A percentile compares a stretch with the other conserved stretches of the same genome.
These are phyloP conservation scores for Orthosia gracilis DNA, from an alignment of 2,888 invertebrate species.

Conservation along the genomic window DNA sequence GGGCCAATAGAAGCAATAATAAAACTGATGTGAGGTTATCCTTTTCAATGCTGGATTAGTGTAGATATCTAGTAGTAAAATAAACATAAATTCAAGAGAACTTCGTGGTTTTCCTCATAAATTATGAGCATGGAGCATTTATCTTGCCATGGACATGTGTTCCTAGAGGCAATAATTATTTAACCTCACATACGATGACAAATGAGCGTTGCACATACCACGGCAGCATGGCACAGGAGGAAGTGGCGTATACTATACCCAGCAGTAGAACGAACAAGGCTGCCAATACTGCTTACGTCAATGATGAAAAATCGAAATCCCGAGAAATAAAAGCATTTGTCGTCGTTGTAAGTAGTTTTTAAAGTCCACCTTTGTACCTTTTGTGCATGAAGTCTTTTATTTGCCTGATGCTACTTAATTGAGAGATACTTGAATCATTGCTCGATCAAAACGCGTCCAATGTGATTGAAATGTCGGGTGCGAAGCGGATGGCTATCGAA, in stretches of 20 bases:
- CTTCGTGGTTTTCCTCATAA: conserved; percentile 36
- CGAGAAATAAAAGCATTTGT: conserved; percentile 9
- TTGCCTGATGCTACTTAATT: conserved; percentile 33
- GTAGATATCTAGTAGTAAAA: conserved; percentile 1
- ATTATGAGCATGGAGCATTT: conserved; percentile 27
- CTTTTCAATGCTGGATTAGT: conserved; percentile 27
- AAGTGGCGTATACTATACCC: background rate
- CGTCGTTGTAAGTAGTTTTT: too few species aligned
- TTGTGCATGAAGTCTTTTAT: background rate
- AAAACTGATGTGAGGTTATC: conserved; percentile 2
- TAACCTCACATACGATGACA: conserved; percentile 16
- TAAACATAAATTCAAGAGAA: conserved; percentile 27
- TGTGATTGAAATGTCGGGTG: conserved; percentile 42
- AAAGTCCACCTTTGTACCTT: too few species aligned
- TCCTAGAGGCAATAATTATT: conserved; percentile 8
- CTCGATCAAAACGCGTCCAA: conserved; percentile 56
- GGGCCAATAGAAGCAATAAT: background rate
- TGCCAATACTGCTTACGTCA: background rate
- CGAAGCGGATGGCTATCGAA: conserved; percentile 32
- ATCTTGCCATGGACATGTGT: conserved; percentile 2
- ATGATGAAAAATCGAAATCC: conserved; percentile 21
- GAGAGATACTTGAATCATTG: conserved; percentile 39
- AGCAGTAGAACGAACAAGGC: background rate
- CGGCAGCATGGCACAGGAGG: background rate
- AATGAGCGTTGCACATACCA: background rate